Percentiles rank a stretch among this genome's conserved stretches.
phyloP scores from a whole-genome alignment of 2,888 invertebrate genomes.

The Embidobia sp. region DNA sequence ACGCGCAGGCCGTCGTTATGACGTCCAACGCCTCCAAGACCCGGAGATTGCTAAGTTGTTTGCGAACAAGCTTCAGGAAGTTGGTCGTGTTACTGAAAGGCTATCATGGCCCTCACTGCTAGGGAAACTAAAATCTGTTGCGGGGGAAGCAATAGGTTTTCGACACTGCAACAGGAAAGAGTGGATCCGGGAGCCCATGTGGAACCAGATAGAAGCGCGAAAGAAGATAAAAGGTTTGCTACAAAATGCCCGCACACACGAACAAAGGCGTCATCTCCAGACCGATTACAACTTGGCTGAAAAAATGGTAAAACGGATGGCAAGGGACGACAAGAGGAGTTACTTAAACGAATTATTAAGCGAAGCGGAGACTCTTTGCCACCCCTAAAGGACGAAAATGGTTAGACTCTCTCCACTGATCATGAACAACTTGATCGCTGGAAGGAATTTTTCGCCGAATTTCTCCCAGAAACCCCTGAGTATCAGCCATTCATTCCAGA shows the following conservation, averaged over 20 bases:
- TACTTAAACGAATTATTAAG: not conserved
- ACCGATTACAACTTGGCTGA: no score
- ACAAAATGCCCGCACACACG: constrained; percentile 1
- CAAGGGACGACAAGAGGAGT: not conserved
- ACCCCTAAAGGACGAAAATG: constrained; percentile 6
- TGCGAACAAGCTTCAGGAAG: constrained; percentile 16
- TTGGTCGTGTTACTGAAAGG: not conserved
- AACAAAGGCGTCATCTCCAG: not conserved
- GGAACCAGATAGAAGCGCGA: constrained; percentile 1
- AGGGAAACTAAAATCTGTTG: not conserved
- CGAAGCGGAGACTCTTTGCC: not conserved
- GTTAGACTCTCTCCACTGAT: not conserved
- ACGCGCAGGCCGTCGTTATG: not conserved
- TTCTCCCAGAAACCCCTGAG: not conserved
- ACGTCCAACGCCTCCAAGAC: constrained; percentile 26
- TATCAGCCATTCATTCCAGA: not conserved
- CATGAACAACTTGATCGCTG: constrained; percentile 11
- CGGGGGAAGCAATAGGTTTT: constrained; percentile 1
- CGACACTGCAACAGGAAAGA: not conserved
- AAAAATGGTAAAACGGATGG: no score
- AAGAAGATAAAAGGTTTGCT: not conserved
- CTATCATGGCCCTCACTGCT: constrained; percentile 1
- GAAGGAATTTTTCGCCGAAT: not conserved
- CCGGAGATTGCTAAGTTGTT: constrained; percentile 7
- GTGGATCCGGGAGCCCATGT: not conserved